Evolutionary conservation across 2,113 vertebrate species (phyloP).

Genomic region (Oxygymnocypris stewartii): DNA sequence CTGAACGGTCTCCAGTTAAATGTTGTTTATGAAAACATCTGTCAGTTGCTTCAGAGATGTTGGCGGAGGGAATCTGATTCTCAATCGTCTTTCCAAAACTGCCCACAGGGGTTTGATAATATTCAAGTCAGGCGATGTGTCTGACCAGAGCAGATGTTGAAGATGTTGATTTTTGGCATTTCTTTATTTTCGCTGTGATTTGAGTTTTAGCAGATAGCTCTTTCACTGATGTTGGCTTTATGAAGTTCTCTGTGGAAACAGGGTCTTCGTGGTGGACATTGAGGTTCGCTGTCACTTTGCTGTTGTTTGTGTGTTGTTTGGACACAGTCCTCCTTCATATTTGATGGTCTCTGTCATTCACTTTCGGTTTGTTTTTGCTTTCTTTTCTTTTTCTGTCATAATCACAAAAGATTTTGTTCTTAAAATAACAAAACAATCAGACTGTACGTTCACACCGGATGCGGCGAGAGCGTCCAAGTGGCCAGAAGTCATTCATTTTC

Average conservation of each 20-base stretch:
- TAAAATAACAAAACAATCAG: neutral
- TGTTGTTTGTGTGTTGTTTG: neutral
- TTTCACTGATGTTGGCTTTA: too few species aligned
- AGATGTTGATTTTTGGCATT: too few species aligned
- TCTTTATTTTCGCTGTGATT: neutral
- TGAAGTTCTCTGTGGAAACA: neutral
- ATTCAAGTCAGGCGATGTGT: neutral
- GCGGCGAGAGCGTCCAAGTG: too few species aligned
- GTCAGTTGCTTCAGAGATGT: neutral
- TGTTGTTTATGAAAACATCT: neutral
- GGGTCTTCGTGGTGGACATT: neutral
- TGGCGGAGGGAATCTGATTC: neutral
- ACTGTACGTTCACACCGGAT: too few species aligned
- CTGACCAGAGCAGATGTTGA: neutral
- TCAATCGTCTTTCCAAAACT: neutral
- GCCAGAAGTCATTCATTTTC: too few species aligned
- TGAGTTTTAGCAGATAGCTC: neutral
- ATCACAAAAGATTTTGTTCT: neutral
- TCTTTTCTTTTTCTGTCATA: neutral
- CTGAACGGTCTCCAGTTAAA: neutral
- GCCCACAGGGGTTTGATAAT: neutral
- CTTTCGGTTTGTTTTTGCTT: neutral
- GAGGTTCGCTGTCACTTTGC: neutral
- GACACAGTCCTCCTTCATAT: neutral
- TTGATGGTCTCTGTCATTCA: neutral